Base-by-base conservation (phyloP, 2,797 vertebrate species). In the Sebastes steindachneri region DNA sequence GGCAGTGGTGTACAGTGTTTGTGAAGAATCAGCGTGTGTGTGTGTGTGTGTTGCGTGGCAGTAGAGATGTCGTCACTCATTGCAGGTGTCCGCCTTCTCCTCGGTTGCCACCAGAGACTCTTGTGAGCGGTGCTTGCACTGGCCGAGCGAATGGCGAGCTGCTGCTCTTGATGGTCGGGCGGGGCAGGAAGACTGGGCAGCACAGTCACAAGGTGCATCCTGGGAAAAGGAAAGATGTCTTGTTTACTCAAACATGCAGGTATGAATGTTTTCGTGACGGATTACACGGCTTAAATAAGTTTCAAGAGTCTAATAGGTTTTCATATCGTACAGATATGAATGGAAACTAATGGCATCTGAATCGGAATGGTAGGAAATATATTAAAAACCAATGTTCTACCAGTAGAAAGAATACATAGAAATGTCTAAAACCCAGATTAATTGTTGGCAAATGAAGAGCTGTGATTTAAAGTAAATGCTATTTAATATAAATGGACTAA, bases 171-270 rank as follows among this genome's bases (percentile, higher is more conserved):
- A 97, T 0, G 97, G 93, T 68, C 98, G 95, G 83, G 95, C 82
- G 4, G 96, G 94, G 92, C 97, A 99, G 86, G 97, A 93, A 15
- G 97, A 95, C 93, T 97, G 98, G 70, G 95, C 92, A 26, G 94
- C 96, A 70, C 98, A 99, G 92, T 99, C 98, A 87, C 98, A 99
- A 14, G 97, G 92, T n/a, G 88, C 89, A 73, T 99, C 98, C 98
- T 99, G 91, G 75, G 86, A 94, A 92, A 88, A 79, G 88, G 55
- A 67, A 77, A 66, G 3, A 35, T 5, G 1, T 54, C 3, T 54
- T n/a, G 17, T 72, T 69, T 57, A 4, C 26, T n/a, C 9, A 54
- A 26, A 75, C 11, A 35, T 51, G 28, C 4, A 12, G 28, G 57
- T 26, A 17, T 66, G 3, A 41, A 45, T 48, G 4, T 68, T 35